Evolutionary conservation across 2,888 invertebrate genomes (phyloP).

Genomic region (Apantesis nais): DNA sequence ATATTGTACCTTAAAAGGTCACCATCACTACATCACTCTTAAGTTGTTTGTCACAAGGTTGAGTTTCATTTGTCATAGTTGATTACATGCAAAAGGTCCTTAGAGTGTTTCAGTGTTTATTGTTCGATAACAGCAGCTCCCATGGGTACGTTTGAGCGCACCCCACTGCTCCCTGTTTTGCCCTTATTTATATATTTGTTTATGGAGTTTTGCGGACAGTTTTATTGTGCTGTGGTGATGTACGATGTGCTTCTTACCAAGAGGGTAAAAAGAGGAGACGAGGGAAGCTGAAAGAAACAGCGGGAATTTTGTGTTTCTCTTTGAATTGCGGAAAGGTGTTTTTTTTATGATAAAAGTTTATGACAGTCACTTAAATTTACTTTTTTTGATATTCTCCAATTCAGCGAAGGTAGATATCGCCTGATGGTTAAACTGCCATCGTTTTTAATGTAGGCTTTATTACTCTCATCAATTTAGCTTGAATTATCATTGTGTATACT

Average conservation of each 20-base stretch:
- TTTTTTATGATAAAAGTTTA: neutral
- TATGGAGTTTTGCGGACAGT: conserved; percentile 26
- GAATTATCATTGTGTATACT: neutral
- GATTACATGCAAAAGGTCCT: conserved; percentile 18
- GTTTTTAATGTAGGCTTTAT: neutral
- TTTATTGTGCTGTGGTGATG: conserved; percentile 23
- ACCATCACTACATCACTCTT: neutral
- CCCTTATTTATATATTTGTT: conserved; percentile 40
- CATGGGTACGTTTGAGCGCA: conserved; percentile 33
- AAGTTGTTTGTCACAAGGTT: conserved; percentile 8
- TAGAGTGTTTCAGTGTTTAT: conserved; percentile 44
- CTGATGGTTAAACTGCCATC: neutral
- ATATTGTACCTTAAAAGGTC: conserved; percentile 6
- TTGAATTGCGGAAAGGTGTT: conserved; percentile 7
- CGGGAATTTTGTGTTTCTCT: neutral
- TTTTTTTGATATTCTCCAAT: neutral
- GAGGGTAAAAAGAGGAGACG: conserved; percentile 6
- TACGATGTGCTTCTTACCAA: conserved; percentile 9
- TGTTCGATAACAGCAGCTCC: conserved; percentile 38
- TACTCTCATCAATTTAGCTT: neutral
- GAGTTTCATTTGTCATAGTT: conserved; percentile 13
- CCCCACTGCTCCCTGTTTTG: conserved; percentile 23
- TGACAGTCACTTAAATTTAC: neutral
- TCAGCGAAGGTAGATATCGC: neutral
- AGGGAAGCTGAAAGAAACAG: neutral